phyloP scores from a whole-genome alignment of 2,888 invertebrate genomes.

The Stenurella melanura region DNA sequence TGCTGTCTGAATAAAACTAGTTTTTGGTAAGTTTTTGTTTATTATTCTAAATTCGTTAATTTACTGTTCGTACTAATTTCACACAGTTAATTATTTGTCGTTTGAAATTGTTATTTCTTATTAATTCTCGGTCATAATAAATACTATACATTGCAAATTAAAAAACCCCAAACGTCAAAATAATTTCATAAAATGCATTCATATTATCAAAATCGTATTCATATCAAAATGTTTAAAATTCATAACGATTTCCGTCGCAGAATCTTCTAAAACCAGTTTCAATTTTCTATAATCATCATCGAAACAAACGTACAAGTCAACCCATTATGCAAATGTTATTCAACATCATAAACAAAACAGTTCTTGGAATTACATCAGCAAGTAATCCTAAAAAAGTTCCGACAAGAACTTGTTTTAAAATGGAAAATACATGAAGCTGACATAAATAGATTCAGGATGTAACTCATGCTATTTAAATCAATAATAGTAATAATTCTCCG shows the following conservation, averaged over 20 bases:
- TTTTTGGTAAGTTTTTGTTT: no score
- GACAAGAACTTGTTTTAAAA: neutral
- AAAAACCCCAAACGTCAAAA: no score
- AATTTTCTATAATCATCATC: neutral
- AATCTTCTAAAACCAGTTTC: neutral
- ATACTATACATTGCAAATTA: no score
- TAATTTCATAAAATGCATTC: no score
- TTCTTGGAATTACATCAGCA: neutral
- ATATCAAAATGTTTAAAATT: neutral
- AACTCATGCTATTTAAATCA: neutral
- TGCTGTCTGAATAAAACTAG: no score
- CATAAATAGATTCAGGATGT: neutral
- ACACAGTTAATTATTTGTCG: no score
- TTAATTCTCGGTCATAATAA: no score
- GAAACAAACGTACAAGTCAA: neutral
- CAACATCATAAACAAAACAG: neutral
- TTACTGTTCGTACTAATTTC: no score
- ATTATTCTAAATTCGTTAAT: no score
- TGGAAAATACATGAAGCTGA: neutral
- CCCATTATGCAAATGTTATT: neutral
- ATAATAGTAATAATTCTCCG: no score
- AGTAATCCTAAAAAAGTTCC: neutral
- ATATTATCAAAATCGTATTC: no score
- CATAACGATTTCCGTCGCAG: neutral
- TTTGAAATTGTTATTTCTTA: no score